Conservation (phyloP, 2,797 vertebrate genomes). For the Sciurus carolinensis region DNA sequence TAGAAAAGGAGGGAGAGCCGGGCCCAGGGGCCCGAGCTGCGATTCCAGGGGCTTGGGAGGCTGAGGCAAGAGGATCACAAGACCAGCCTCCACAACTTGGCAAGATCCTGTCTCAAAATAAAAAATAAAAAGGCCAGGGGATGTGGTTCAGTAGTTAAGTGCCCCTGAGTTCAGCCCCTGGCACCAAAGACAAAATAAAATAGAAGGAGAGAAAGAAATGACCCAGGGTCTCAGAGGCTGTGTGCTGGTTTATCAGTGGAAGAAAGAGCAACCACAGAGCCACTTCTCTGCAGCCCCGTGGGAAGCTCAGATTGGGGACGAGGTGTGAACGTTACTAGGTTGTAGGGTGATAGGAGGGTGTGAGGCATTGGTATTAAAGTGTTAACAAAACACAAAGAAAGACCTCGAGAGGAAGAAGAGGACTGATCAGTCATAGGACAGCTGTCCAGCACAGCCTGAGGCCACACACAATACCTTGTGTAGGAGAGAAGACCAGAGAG, state of each 20-base stretch:
- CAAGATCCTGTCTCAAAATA: too few relatives aligned
- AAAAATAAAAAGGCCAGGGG: too few relatives aligned
- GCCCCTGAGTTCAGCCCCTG: too few relatives aligned
- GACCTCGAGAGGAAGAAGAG: too few relatives aligned
- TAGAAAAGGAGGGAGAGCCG: not conserved
- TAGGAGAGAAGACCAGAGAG: fast-evolving
- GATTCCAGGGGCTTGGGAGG: too few relatives aligned
- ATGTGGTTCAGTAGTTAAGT: too few relatives aligned
- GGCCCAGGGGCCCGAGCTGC: too few relatives aligned
- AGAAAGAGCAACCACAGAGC: not conserved
- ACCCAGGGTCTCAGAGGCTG: not conserved
- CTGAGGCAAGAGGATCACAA: too few relatives aligned
- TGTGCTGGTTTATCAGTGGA: not conserved
- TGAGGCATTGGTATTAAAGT: not conserved
- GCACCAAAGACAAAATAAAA: too few relatives aligned
- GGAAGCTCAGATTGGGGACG: not conserved
- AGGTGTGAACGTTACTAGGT: not conserved
- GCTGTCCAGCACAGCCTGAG: fast-evolving
- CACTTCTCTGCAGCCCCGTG: too few relatives aligned
- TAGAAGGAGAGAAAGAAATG: not conserved
- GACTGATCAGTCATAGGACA: fast-evolving
- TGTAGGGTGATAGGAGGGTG: not conserved
- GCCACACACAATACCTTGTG: too few relatives aligned
- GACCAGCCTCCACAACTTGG: too few relatives aligned
- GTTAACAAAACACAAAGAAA: not conserved